Percentiles rank a stretch among this genome's conserved stretches.
Conservation (phyloP, 2,888 invertebrate species). For the Pyrrhosoma nymphula region DNA sequence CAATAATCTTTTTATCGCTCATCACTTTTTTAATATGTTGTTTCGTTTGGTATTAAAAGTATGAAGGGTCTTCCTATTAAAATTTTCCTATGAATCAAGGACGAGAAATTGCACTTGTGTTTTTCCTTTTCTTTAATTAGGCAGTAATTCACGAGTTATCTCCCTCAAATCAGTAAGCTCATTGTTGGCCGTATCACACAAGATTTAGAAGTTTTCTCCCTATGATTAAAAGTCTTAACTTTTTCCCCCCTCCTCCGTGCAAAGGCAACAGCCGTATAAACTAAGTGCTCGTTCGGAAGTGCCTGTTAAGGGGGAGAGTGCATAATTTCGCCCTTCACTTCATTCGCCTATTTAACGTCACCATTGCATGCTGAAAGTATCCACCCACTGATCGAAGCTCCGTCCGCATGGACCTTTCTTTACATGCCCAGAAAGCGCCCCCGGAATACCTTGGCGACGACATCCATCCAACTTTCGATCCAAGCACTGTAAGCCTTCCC, state of each 20-base stretch:
- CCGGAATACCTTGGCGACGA: neutral
- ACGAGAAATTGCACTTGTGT: too few relatives aligned
- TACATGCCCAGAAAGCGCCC: neutral
- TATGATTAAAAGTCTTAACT: neutral
- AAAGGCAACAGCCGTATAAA: neutral
- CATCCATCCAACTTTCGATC: slow-evolving; percentile 3
- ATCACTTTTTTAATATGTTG: too few relatives aligned
- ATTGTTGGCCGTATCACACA: neutral
- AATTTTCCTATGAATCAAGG: too few relatives aligned
- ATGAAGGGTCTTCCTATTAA: too few relatives aligned
- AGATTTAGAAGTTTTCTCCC: neutral
- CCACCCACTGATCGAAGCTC: too few relatives aligned
- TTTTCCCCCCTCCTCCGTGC: neutral
- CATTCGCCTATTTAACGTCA: neutral
- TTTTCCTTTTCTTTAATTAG: too few relatives aligned
- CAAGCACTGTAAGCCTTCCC: neutral
- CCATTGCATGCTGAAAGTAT: neutral
- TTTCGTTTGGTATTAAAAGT: too few relatives aligned
- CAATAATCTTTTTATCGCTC: too few relatives aligned
- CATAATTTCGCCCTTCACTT: neutral
- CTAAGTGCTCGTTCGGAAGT: neutral
- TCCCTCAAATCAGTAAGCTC: too few relatives aligned
- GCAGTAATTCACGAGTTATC: too few relatives aligned
- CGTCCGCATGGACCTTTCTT: too few relatives aligned
- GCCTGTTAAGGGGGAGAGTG: neutral